These are phyloP conservation scores for Arctia plantaginis DNA, from an alignment of 2,888 invertebrate genomes.

Conservation along the genomic window DNA sequence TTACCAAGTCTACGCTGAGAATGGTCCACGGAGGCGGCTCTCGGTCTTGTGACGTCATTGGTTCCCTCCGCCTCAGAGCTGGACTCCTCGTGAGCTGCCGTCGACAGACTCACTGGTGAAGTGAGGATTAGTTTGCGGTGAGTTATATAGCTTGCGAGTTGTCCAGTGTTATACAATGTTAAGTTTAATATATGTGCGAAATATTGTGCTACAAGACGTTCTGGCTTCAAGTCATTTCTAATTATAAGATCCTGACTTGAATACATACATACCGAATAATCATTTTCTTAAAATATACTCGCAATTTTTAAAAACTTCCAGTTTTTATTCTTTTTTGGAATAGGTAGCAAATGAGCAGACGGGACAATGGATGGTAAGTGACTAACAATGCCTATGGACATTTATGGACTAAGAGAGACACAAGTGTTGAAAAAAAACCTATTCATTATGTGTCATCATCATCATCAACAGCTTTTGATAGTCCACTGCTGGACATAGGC, in stretches of 20 bases:
- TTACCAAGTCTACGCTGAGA: conserved; percentile 55
- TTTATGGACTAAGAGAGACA: too few relatives aligned
- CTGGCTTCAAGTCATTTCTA: neutral
- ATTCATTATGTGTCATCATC: too few relatives aligned
- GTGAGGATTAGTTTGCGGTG: conserved; percentile 38
- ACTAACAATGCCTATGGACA: too few relatives aligned
- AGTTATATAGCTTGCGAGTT: conserved; percentile 10
- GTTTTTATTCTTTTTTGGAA: too few relatives aligned
- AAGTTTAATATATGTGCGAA: neutral
- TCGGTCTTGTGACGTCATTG: conserved; percentile 85
- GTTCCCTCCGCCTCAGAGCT: conserved; percentile 90
- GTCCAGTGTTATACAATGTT: neutral
- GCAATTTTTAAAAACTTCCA: too few relatives aligned
- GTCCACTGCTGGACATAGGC: too few relatives aligned
- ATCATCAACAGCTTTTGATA: too few relatives aligned
- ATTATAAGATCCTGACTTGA: neutral
- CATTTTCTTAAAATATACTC: neutral
- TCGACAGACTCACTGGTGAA: conserved; percentile 88
- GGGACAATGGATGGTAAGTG: too few relatives aligned
- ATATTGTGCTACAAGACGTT: neutral
- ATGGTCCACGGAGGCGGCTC: conserved; percentile 89
- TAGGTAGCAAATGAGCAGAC: too few relatives aligned
- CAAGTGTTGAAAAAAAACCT: too few relatives aligned
- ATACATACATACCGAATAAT: too few relatives aligned
- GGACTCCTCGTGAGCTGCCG: conserved; percentile 92